Evolutionary conservation across 2,113 vertebrate species (phyloP).

Genomic region (Pelobates fuscus): DNA sequence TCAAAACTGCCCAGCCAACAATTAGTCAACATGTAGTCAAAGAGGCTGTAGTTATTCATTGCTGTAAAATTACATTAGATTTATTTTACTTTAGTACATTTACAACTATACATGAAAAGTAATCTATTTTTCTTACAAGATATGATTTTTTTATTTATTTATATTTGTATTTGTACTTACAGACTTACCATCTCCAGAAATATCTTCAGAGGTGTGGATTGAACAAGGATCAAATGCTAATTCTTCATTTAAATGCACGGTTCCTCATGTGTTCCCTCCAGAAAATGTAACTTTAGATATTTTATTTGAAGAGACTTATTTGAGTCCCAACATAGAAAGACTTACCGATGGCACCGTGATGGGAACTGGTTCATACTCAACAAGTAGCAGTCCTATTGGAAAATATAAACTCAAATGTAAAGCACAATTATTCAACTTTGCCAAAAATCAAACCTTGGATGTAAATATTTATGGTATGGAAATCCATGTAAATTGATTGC

Average conservation of each 20-base stretch:
- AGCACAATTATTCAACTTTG: background rate
- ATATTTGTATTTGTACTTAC: background rate
- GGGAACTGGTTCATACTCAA: background rate
- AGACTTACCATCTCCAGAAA: slow-evolving; percentile 5
- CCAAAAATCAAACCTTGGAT: background rate
- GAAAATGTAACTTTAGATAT: background rate
- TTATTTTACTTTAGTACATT: too few species aligned
- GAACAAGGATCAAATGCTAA: background rate
- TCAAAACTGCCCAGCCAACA: too few species aligned
- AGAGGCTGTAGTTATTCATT: too few species aligned
- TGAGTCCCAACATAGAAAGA: background rate
- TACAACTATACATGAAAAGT: too few species aligned
- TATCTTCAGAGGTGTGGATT: background rate
- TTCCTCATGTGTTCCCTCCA: slow-evolving; percentile 5
- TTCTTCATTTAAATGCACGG: background rate
- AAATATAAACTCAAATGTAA: background rate
- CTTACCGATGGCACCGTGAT: background rate
- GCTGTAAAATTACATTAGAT: too few species aligned
- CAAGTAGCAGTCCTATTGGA: too few species aligned
- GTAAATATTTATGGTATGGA: slow-evolving; percentile 27
- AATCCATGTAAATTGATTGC: too few species aligned
- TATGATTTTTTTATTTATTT: too few species aligned
- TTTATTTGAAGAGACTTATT: background rate
- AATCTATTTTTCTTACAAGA: too few species aligned
- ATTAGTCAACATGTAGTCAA: too few species aligned